Base-by-base conservation (phyloP, 2,888 invertebrate genomes). In the Kuschelorhynchus macadamiae region DNA sequence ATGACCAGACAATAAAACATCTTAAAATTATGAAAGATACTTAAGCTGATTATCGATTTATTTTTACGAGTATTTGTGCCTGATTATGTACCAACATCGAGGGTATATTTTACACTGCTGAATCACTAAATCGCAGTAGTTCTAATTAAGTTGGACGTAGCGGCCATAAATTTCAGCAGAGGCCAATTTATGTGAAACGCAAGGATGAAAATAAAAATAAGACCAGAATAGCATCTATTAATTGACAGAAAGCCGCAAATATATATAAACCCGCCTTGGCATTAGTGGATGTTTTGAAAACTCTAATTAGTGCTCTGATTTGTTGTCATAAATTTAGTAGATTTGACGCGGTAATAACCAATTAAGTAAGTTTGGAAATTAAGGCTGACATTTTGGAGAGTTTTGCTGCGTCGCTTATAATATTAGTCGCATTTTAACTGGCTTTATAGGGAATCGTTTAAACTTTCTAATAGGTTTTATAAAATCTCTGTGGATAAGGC, bases 131-230 rank as follows among this genome's bases (percentile, higher is more conserved):
- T 75, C 77, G 75, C 75, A 74, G 77, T 77, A 74, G 79, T 76
- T 79, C 79, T 80, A 81, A 81, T 81, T 81, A 81, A 79, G 77
- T 77, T 72, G 75, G 78, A 79, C 79, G 76, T 79, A 77, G 78
- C 74, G 73, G 73, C 77, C 77, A 78, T 80, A 81, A 81, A 80
- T 80, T 79, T 75, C 66, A 77, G 73, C 75, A 72, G 74, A 74
- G 64, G 72, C 77, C 78, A 77, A 78, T 80, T 80, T 79, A 79
- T 78, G 77, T 76, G 73, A 76, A 72, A 72, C 75, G 75, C 72
- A 73, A 69, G 68, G 73, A 76, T 74, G 75, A 74, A 77, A 78
- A 78, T 76, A 78, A 78, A 77, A 78, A 78, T 75, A 75, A 76
- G 76, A 77, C 77, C 74, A 72, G 77, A 77, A 79, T 77, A 77